Evolutionary conservation across 2,113 vertebrate species (phyloP).

Genomic region (Cyanistes caeruleus): DNA sequence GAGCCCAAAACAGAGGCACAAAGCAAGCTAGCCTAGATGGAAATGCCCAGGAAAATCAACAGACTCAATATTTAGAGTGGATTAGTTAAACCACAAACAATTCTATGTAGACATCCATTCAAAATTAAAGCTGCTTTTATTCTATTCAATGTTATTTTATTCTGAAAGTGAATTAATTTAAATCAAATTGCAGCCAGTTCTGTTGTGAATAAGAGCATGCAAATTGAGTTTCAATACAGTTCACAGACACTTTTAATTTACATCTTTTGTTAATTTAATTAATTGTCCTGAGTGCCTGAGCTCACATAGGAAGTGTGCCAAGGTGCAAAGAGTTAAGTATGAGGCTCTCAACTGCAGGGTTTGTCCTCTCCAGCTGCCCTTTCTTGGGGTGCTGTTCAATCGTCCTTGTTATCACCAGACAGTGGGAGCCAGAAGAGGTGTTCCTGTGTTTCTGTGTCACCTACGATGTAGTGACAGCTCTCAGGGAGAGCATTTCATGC

Average conservation of each 20-base stretch:
- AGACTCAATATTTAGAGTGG: constrained; percentile 5
- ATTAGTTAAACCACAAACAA: constrained; percentile 46
- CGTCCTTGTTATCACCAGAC: not conserved
- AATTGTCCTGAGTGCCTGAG: not conserved
- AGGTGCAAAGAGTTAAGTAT: not conserved
- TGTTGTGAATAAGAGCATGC: constrained; percentile 9
- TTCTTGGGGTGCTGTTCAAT: not conserved
- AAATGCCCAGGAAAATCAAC: not conserved
- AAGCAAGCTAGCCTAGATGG: not conserved
- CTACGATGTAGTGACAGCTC: not conserved
- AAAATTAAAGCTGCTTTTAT: constrained; percentile 32
- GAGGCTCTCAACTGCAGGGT: not conserved
- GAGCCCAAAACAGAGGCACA: not conserved
- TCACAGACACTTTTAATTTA: constrained; percentile 7
- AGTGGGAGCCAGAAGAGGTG: not conserved
- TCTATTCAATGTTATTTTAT: constrained; percentile 26
- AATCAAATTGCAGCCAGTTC: constrained; percentile 36
- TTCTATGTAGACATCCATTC: constrained; percentile 3
- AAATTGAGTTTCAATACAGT: constrained; percentile 16
- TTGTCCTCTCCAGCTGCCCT: not conserved
- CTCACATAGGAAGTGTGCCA: not conserved
- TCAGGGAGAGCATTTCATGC: constrained; percentile 7
- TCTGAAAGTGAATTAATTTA: constrained; percentile 48
- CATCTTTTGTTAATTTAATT: constrained; percentile 32
- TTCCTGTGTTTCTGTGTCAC: not conserved